Conservation (phyloP, 2,113 vertebrate species). For the Dryoscopus gambensis region DNA sequence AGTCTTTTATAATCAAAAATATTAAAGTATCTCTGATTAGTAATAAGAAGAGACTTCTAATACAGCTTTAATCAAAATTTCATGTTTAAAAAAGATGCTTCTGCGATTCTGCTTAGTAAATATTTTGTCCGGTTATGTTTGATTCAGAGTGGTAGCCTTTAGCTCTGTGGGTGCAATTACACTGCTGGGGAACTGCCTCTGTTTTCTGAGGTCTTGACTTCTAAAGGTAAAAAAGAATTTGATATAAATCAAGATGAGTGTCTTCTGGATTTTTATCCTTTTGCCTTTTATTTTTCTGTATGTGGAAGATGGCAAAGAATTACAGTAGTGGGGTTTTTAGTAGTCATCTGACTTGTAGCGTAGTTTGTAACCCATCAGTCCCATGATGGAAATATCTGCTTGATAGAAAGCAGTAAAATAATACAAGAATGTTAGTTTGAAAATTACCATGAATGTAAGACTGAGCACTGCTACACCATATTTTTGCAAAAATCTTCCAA, state of each 20-base stretch:
- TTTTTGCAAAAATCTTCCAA: not conserved
- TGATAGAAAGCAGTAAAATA: constrained; percentile 69
- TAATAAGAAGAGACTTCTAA: not conserved
- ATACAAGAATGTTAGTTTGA: not conserved
- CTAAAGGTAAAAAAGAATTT: constrained; percentile 55
- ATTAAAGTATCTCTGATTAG: not conserved
- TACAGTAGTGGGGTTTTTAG: constrained; percentile 58
- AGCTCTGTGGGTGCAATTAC: not conserved
- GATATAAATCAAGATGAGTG: constrained; percentile 57
- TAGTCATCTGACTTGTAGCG: constrained; percentile 41
- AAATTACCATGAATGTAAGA: not conserved
- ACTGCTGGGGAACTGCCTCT: not conserved
- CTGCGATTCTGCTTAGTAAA: not conserved
- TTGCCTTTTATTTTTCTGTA: constrained; percentile 63
- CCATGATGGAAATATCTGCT: not conserved
- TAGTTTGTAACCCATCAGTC: not conserved
- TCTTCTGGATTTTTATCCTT: constrained; percentile 1
- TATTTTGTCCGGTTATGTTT: not conserved
- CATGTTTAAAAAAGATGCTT: not conserved
- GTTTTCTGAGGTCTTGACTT: constrained; percentile 69
- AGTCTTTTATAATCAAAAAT: not conserved
- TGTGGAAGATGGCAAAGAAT: constrained; percentile 46
- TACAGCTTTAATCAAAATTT: constrained; percentile 2
- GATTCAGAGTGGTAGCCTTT: not conserved
- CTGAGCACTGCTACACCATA: not conserved